A percentile compares a stretch with the other conserved stretches of the same genome.
Evolutionary conservation across 1,140 invertebrate species (phyloP).

Genomic region (Geopemphigus sp.): DNA sequence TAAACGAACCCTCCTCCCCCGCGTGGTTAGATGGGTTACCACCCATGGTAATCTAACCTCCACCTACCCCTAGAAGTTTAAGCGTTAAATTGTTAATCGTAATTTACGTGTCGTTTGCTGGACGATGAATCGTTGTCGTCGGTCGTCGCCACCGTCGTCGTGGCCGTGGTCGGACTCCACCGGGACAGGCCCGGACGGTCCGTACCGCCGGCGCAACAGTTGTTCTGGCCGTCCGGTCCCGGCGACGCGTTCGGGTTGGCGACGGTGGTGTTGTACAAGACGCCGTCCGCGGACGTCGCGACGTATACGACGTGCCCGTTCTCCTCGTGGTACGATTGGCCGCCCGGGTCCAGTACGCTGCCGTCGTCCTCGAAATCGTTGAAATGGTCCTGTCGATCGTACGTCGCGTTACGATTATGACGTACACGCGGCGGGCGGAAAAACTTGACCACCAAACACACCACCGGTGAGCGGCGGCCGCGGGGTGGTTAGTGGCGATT

Average conservation of each 20-base stretch:
- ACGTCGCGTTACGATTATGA: too few species aligned
- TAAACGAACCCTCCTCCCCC: too few species aligned
- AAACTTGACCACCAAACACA: too few species aligned
- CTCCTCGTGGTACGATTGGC: conserved; percentile 9
- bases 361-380: background rate
- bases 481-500: too few species aligned
- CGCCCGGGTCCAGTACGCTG: background rate
- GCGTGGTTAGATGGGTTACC: too few species aligned
- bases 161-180: conserved; percentile 34
- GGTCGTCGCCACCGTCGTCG: background rate
- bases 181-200: conserved; percentile 5
- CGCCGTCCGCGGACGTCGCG: background rate
- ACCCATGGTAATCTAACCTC: too few species aligned
- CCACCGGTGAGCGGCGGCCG: too few species aligned
- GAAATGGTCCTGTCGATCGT: conserved; percentile 4
- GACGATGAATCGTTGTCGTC: conserved; percentile 8
- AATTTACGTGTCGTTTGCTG: conserved; percentile 16
- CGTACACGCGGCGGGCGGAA: too few species aligned
- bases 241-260: background rate
- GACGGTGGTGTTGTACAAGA: background rate
- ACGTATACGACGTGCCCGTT: conserved; percentile 23
- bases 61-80: too few species aligned
- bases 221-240: background rate
- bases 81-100: too few species aligned
- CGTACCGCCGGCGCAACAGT: background rate